Evolutionary conservation across 1,140 invertebrate species (phyloP).

Genomic region (Psilanteris sp.): DNA sequence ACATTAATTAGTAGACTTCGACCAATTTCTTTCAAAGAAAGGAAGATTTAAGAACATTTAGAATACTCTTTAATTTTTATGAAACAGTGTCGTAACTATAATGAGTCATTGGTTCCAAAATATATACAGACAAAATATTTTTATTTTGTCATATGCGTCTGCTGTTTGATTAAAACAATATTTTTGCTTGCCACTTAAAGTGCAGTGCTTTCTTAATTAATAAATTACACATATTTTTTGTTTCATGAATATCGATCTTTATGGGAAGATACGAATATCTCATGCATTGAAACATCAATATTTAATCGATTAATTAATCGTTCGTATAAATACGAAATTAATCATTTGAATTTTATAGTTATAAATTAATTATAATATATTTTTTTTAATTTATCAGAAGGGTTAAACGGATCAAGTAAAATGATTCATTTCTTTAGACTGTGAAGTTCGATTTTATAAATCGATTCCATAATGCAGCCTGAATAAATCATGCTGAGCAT

Average conservation of each 20-base stretch:
- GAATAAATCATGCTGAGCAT: constrained; percentile 1
- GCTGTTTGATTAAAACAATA: constrained; percentile 18
- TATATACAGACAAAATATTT: no score
- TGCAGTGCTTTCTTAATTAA: constrained; percentile 58
- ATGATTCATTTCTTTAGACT: neutral
- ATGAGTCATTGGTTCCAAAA: constrained; percentile 38
- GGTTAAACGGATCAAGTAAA: neutral
- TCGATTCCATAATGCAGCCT: constrained; percentile 4
- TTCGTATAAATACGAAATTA: no score
- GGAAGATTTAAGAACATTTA: constrained; percentile 15
- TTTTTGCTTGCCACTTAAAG: constrained; percentile 14
- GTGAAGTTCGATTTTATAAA: constrained; percentile 20
- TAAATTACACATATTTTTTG: constrained; percentile 29
- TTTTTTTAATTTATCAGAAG: neutral
- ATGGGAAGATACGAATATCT: no score
- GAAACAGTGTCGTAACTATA: constrained; percentile 21
- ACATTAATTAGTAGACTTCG: constrained; percentile 7
- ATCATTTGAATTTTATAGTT: no score
- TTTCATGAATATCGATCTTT: constrained; percentile 2
- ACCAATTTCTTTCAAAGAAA: constrained; percentile 27
- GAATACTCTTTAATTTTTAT: constrained; percentile 9
- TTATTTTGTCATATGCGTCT: constrained; percentile 6
- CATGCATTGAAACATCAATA: no score
- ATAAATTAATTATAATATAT: no score
- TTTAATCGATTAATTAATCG: no score